Conservation (phyloP, 2,797 vertebrate genomes). For the Anabas testudineus region DNA sequence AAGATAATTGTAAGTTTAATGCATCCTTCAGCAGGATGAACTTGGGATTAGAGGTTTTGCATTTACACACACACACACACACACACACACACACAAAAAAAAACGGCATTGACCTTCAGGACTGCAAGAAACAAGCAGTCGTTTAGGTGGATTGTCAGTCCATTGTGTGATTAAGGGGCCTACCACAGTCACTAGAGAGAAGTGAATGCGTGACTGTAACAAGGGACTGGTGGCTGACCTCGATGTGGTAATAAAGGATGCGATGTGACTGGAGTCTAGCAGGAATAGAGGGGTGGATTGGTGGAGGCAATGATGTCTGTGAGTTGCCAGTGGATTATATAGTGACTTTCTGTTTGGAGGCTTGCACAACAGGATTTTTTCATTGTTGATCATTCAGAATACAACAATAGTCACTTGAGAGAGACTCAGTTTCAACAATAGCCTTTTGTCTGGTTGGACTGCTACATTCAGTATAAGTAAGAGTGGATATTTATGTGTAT, state of each 20-base stretch:
- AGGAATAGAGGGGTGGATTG: constrained; percentile 43
- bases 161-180: constrained; percentile 43
- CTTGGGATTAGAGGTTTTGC: no score
- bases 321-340: constrained; percentile 41
- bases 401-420: constrained; percentile 58
- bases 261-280: constrained; percentile 50
- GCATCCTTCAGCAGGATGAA: constrained; percentile 17
- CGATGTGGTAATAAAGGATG: constrained; percentile 59
- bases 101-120: neutral
- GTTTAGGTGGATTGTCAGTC: constrained; percentile 30
- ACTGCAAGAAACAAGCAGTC: constrained; percentile 7
- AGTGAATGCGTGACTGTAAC: constrained; percentile 31
- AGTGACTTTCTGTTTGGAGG: constrained; percentile 53
- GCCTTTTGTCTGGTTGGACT: constrained; percentile 23
- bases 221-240: constrained; percentile 51
- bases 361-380: constrained; percentile 49
- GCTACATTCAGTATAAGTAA: neutral
- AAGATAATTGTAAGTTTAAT: constrained; percentile 11
- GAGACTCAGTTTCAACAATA: constrained; percentile 23
- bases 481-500: constrained; percentile 1
- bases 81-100: neutral
- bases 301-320: constrained; percentile 42
- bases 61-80: no score
- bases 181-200: constrained; percentile 27
- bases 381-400: constrained; percentile 33